A percentile compares a stretch with the other conserved stretches of the same genome.
Evolutionary conservation across 2,113 vertebrate genomes (phyloP).

Genomic region (Trogon melanurus): DNA sequence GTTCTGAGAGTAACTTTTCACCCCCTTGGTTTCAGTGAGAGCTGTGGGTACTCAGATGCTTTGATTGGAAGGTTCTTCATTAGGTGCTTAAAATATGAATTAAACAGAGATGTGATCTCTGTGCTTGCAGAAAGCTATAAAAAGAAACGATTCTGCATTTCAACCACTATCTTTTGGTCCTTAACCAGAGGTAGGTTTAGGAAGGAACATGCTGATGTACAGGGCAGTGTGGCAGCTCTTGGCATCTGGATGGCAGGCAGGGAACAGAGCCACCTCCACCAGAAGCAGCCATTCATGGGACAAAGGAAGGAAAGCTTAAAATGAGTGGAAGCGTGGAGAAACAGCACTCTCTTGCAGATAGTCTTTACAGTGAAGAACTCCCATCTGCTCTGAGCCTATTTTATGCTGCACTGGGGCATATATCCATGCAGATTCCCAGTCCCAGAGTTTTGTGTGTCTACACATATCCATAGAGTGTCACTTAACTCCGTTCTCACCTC

Average conservation of each 20-base stretch:
- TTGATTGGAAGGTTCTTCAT: background rate
- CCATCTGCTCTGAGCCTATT: background rate
- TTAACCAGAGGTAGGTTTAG: background rate
- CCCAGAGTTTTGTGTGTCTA: background rate
- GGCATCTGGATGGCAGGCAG: background rate
- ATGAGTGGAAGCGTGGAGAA: conserved; percentile 7
- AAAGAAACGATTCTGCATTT: conserved; percentile 20
- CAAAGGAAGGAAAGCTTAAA: conserved; percentile 1
- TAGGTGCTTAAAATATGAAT: background rate
- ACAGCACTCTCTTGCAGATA: background rate
- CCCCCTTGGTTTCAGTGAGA: background rate
- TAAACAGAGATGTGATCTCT: background rate
- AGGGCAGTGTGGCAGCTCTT: background rate
- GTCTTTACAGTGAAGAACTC: background rate
- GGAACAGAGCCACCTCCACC: background rate
- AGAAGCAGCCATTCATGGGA: background rate
- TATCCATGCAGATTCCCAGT: background rate
- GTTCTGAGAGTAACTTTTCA: background rate
- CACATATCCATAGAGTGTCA: background rate
- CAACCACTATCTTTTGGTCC: conserved; percentile 8
- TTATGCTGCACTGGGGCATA: background rate
- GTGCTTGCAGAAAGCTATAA: background rate
- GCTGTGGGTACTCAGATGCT: background rate
- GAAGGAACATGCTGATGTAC: background rate
- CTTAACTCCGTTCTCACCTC: background rate